phyloP scores from a whole-genome alignment of 2,888 invertebrate species.

The Julus scandinavius region DNA sequence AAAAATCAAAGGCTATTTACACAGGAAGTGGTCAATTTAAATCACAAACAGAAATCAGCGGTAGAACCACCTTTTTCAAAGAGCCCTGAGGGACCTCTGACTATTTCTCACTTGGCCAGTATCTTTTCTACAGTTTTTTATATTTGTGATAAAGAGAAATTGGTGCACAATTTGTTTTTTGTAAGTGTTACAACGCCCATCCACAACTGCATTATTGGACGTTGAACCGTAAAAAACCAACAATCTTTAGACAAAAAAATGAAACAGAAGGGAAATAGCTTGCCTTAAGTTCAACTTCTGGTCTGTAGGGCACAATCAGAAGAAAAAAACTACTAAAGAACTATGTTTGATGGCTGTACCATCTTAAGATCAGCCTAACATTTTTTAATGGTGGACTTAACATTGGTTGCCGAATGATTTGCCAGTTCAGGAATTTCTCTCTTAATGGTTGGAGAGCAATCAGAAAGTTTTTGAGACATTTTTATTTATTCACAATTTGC shows the following conservation, averaged over 20 bases:
- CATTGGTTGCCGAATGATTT: no score
- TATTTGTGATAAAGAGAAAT: neutral
- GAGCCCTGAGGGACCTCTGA: neutral
- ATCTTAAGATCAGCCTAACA: neutral
- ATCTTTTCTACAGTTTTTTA: neutral
- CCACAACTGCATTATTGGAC: constrained; percentile 21
- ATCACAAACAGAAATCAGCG: constrained; percentile 42
- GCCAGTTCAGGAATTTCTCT: no score
- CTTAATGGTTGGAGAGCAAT: no score
- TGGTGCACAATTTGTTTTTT: neutral
- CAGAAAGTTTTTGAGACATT: no score
- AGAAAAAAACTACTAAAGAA: neutral
- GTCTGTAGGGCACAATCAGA: neutral
- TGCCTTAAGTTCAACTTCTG: neutral
- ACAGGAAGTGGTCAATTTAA: constrained; percentile 42
- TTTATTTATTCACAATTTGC: no score
- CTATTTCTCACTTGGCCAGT: constrained; percentile 13
- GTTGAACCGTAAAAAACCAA: neutral
- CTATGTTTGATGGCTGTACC: neutral
- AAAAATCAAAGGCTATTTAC: constrained; percentile 30
- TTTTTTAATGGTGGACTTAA: neutral
- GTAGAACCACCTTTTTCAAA: neutral
- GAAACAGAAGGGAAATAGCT: neutral
- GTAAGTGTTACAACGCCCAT: neutral
- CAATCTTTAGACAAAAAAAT: neutral